Percentiles rank a stretch among this genome's conserved stretches.
These are phyloP conservation scores for Acromyrmex charruanus DNA, from an alignment of 1,140 invertebrate genomes.

Conservation along the genomic window DNA sequence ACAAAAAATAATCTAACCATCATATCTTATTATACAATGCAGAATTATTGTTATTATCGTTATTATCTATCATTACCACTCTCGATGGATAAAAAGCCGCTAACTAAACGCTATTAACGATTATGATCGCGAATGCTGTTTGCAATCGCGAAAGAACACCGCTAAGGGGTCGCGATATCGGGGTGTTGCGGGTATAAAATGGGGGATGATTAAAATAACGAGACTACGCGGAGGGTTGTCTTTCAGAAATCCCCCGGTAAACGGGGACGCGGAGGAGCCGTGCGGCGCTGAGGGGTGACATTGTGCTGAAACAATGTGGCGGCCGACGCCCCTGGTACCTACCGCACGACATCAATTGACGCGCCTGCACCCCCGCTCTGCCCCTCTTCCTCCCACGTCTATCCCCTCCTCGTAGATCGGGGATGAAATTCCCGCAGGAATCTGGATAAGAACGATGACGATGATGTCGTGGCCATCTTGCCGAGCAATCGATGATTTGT, in stretches of 20 bases:
- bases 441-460: conserved; percentile 71
- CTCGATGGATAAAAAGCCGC: conserved; percentile 11
- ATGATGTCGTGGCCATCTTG: conserved; percentile 66
- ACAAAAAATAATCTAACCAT: neutral
- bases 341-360: conserved; percentile 77
- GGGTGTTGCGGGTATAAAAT: conserved; percentile 82
- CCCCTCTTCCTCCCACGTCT: neutral
- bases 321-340: conserved; percentile 77
- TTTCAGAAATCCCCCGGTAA: conserved; percentile 72
- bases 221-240: conserved; percentile 79
- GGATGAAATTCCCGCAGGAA: conserved; percentile 67
- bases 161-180: conserved; percentile 55
- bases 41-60: neutral
- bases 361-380: conserved; percentile 67
- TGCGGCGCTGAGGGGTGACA: conserved; percentile 56
- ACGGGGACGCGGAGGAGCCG: conserved; percentile 31
- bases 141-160: conserved; percentile 33
- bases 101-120: conserved; percentile 43
- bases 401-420: conserved; percentile 11
- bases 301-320: conserved; percentile 78
- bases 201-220: conserved; percentile 85
- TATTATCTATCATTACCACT: neutral
- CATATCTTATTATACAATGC: neutral
- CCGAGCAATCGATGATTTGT: conserved; percentile 43
- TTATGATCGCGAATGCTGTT: conserved; percentile 35